Base-by-base conservation (phyloP, 2,888 invertebrate species). In the Creontiades dilutus region DNA sequence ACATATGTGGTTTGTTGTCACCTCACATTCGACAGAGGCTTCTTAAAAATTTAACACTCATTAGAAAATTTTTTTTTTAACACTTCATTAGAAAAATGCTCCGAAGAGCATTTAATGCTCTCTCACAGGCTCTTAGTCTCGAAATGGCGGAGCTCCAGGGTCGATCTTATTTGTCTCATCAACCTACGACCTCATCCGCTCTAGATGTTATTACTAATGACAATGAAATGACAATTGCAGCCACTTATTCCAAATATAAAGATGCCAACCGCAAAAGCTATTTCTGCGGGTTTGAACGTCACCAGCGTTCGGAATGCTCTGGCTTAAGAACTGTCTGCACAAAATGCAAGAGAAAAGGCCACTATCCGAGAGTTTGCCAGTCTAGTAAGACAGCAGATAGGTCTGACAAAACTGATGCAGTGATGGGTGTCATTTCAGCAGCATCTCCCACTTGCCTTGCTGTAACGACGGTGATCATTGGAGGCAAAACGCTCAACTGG, bases 301-400 rank as follows among this genome's bases (percentile, higher is more conserved):
- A 37, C 27, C 87, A 81, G 78, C 57, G 57, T 57, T 57, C 19
- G 1, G 57, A 57, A 57, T 75, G 90, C 47, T 89, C 90, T 23
- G 86, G 46, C 37, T 85, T 86, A 68, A 86, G n/a, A n/a, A n/a
- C n/a, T 89, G 91, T 90, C 90, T 76, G 84, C 84, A 80, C 81
- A 81, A 81, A 80, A 80, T 46, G 84, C 52, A 19, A 37, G 52
- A 27, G 9, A 52, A 80, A 89, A 88, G 90, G 91, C 1, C 87
- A 87, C 47, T 91, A 27, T 61, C 76, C 91, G 47, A 90, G 76
- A 61, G 90, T 68, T 37, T 90, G 84, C 37, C 78, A 16, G 27
- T 27, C 27, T 28, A 23, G 78, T 7, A 78, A 78, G 23, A 7
- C 23, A 27, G 23, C 78, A 16, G 37, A 37, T 37, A 37, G 7